These are phyloP conservation scores for Nycteola revayana DNA, from an alignment of 2,888 invertebrate genomes.

Conservation along the genomic window DNA sequence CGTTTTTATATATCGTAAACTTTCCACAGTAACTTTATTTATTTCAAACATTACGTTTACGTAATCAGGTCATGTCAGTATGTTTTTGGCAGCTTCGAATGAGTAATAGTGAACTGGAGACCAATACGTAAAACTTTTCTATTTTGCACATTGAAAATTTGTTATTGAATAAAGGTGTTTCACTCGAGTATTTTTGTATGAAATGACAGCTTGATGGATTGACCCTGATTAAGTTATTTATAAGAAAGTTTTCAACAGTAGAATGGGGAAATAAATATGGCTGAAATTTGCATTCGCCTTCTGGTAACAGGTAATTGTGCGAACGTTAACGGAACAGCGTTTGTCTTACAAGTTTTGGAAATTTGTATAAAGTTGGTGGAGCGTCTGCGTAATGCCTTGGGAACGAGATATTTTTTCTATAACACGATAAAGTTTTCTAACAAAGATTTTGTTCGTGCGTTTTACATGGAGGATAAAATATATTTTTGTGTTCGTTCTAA, in stretches of 20 bases:
- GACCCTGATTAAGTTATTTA: constrained; percentile 48
- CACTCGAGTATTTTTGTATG: constrained; percentile 43
- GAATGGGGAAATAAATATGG: constrained; percentile 35
- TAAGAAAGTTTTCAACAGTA: constrained; percentile 35
- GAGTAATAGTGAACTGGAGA: constrained; percentile 50
- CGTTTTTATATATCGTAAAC: no score
- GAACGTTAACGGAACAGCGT: constrained; percentile 35
- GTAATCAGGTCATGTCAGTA: constrained; percentile 22
- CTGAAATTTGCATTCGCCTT: constrained; percentile 34
- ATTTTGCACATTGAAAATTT: constrained; percentile 45
- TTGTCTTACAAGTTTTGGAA: constrained; percentile 37
- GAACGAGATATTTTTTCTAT: constrained; percentile 32
- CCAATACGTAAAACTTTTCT: constrained; percentile 38
- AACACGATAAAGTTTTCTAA: constrained; percentile 32
- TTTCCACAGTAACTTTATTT: constrained; percentile 15
- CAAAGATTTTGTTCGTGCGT: constrained; percentile 24
- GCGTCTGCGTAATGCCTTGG: constrained; percentile 32
- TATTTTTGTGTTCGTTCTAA: constrained; percentile 15
- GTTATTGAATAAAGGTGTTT: constrained; percentile 41
- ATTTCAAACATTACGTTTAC: constrained; percentile 17
- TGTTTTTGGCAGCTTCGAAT: constrained; percentile 45
- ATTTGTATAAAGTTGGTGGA: constrained; percentile 35
- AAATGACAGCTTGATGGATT: constrained; percentile 57
- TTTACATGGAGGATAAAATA: constrained; percentile 23
- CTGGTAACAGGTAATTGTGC: constrained; percentile 35